phyloP scores from a whole-genome alignment of 2,113 vertebrate species.

The Myotis brandtii region DNA sequence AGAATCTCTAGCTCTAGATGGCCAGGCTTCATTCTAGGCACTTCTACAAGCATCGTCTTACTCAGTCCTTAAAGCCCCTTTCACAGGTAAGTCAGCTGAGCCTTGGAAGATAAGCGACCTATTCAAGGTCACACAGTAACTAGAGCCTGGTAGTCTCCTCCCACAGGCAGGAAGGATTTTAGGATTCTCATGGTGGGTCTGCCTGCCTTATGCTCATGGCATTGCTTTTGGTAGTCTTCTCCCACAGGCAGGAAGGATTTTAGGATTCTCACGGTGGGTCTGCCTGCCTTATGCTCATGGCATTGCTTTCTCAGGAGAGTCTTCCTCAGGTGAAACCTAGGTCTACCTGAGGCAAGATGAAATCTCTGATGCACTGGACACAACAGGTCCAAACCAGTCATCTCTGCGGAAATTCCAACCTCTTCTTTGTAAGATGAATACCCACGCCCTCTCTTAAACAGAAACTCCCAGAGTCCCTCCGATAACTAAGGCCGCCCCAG shows the following conservation, averaged over 20 bases:
- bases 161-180: neutral
- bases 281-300: neutral
- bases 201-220: neutral
- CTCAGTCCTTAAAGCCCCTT: no score
- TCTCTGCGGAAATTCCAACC: neutral
- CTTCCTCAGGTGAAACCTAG: neutral
- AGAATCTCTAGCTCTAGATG: no score
- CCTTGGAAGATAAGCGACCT: neutral
- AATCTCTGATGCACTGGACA: neutral
- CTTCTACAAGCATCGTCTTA: no score
- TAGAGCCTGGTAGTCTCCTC: neutral
- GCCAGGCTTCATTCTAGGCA: no score
- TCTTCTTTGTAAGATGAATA: slow-evolving; percentile 6
- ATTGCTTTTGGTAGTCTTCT: neutral
- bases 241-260: neutral
- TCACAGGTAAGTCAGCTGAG: neutral
- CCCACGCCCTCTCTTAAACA: neutral
- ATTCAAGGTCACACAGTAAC: neutral
- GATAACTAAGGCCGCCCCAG: neutral
- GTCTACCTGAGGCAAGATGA: neutral
- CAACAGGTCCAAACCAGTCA: neutral
- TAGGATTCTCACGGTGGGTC: neutral
- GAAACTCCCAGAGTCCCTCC: neutral
- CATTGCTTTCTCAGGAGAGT: neutral
- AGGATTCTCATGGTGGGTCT: neutral